Conservation (phyloP, 2,113 vertebrate species). For the Pluvianellus socialis region DNA sequence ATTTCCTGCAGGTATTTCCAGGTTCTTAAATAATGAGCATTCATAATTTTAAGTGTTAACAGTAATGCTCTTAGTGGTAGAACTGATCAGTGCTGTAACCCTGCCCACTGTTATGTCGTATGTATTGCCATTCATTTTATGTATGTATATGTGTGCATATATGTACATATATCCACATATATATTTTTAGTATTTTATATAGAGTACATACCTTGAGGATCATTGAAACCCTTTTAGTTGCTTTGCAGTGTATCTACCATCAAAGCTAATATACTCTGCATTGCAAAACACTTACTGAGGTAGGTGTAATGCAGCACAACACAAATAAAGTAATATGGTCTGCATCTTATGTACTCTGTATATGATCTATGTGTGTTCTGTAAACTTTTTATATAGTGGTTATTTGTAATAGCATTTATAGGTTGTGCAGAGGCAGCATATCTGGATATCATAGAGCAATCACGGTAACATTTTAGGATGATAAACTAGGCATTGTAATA, state of each 20-base stretch:
- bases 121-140: conserved; percentile 72
- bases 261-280: conserved; percentile 23
- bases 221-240: conserved; percentile 51
- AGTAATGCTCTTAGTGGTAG: conserved; percentile 29
- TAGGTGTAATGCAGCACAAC: background rate
- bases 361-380: conserved; percentile 74
- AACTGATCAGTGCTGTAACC: conserved; percentile 29
- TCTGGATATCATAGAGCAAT: background rate
- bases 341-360: conserved; percentile 79
- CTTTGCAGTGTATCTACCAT: conserved; percentile 9
- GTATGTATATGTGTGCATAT: conserved; percentile 77
- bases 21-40: background rate
- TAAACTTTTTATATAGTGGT: conserved; percentile 58
- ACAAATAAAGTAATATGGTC: conserved; percentile 32
- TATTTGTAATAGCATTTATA: conserved; percentile 49
- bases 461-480: background rate
- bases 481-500: background rate
- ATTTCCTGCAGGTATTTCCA: conserved; percentile 27
- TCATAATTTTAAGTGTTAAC: background rate
- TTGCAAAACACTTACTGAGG: background rate
- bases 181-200: conserved; percentile 71
- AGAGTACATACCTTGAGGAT: conserved; percentile 80
- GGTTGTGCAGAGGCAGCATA: conserved; percentile 30
- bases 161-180: conserved; percentile 71
- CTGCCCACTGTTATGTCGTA: conserved; percentile 67